phyloP scores from a whole-genome alignment of 2,888 invertebrate species.

The Acrobeloides nanus region DNA sequence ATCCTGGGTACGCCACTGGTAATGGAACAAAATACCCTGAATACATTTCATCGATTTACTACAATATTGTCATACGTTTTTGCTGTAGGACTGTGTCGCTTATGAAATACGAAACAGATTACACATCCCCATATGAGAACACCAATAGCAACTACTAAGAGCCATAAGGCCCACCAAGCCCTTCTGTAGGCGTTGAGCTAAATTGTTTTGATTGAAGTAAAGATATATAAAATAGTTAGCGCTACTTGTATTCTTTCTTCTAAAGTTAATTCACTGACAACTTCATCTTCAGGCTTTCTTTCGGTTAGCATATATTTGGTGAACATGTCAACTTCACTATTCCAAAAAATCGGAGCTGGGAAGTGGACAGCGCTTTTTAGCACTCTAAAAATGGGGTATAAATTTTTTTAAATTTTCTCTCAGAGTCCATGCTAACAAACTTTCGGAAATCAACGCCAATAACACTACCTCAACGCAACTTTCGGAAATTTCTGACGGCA shows the following conservation, averaged over 20 bases:
- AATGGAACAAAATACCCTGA: too few species aligned
- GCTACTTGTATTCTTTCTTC: constrained; percentile 42
- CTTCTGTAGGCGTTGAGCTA: constrained; percentile 45
- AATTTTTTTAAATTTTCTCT: too few species aligned
- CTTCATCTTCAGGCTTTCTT: constrained; percentile 20
- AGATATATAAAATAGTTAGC: background rate
- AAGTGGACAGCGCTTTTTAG: constrained; percentile 44
- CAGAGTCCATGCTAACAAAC: too few species aligned
- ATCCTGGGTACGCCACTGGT: too few species aligned
- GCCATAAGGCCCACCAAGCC: constrained; percentile 52
- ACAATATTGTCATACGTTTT: constrained; percentile 49
- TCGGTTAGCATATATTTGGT: constrained; percentile 19
- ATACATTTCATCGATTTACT: constrained; percentile 21
- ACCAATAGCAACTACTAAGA: constrained; percentile 45
- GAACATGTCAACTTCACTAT: constrained; percentile 35
- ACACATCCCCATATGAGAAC: constrained; percentile 45
- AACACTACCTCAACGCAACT: too few species aligned
- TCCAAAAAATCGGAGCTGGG: constrained; percentile 51
- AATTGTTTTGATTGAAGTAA: background rate
- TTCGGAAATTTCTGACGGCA: too few species aligned
- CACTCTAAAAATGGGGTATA: constrained; percentile 23
- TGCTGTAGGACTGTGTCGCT: constrained; percentile 30
- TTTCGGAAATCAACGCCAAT: too few species aligned
- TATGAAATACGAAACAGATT: constrained; percentile 37
- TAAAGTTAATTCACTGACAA: constrained; percentile 31